These are phyloP conservation scores for Piezodorus guildinii DNA, from an alignment of 1,140 invertebrate genomes.

Conservation along the genomic window DNA sequence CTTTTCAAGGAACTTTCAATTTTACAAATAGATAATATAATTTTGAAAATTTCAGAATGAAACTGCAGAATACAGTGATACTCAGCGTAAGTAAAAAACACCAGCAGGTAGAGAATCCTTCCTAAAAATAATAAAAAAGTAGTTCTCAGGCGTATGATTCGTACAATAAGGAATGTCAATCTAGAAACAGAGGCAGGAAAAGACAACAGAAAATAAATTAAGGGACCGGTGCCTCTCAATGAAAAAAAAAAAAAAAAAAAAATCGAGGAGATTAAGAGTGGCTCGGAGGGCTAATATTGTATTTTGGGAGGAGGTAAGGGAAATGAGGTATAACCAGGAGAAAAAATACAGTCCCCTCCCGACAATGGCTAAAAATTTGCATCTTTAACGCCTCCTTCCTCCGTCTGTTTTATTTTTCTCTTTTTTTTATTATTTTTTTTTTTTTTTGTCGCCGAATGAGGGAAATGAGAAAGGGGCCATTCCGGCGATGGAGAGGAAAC, in stretches of 20 bases:
- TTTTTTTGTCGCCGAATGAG: neutral
- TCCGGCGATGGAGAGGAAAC: constrained; percentile 15
- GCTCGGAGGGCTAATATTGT: constrained; percentile 13
- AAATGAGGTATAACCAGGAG: constrained; percentile 23
- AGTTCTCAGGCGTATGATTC: too few relatives aligned
- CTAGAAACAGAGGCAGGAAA: constrained; percentile 1
- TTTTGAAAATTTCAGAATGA: too few relatives aligned
- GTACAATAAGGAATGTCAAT: too few relatives aligned
- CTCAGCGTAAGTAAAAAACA: too few relatives aligned
- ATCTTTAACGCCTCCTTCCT: constrained; percentile 23
- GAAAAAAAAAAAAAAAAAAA: too few relatives aligned
- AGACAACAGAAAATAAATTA: neutral
- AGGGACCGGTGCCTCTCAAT: too few relatives aligned
- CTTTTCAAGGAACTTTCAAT: too few relatives aligned
- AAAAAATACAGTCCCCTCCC: constrained; percentile 14
- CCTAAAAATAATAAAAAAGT: too few relatives aligned
- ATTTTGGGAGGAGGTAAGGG: constrained; percentile 14
- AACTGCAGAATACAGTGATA: too few relatives aligned
- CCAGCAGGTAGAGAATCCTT: too few relatives aligned
- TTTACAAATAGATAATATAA: too few relatives aligned
- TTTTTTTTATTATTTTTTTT: too few relatives aligned
- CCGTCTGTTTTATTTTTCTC: neutral
- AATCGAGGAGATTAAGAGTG: neutral
- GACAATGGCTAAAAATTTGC: constrained; percentile 24
- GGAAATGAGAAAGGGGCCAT: constrained; percentile 26